A percentile compares a stretch with the other conserved stretches of the same genome.
phyloP scores from a whole-genome alignment of 2,888 invertebrate species.

The Helicoverpa assulta region DNA sequence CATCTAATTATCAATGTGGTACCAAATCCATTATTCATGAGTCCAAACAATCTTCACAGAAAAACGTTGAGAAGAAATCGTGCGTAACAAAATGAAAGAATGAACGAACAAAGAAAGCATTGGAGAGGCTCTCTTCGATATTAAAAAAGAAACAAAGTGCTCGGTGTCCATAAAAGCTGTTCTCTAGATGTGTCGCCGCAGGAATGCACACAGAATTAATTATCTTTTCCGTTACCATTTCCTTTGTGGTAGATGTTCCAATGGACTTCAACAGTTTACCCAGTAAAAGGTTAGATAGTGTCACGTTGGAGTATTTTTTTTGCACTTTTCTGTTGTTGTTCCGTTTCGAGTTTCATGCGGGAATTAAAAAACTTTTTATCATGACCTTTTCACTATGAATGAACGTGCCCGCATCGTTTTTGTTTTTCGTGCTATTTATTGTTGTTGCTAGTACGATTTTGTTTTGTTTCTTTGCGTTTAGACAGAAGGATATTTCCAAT shows the following conservation, averaged over 20 bases:
- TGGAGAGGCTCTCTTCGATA: slow-evolving; percentile 32
- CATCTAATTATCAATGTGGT: slow-evolving; percentile 48
- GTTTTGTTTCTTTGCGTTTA: slow-evolving; percentile 19
- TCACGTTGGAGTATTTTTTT: slow-evolving; percentile 40
- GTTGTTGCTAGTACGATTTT: slow-evolving; percentile 35
- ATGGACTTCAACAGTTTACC: slow-evolving; percentile 58
- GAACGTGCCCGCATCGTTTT: slow-evolving; percentile 47
- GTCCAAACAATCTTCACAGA: slow-evolving; percentile 31
- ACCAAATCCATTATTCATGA: slow-evolving; percentile 49
- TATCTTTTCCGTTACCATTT: slow-evolving; percentile 56
- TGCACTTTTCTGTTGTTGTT: slow-evolving; percentile 33
- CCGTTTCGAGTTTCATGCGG: slow-evolving; percentile 50
- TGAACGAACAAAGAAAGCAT: slow-evolving; percentile 20
- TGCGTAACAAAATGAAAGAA: slow-evolving; percentile 28
- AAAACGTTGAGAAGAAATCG: slow-evolving; percentile 37
- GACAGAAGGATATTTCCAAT: slow-evolving; percentile 8
- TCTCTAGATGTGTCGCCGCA: slow-evolving; percentile 54
- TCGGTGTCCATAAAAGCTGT: slow-evolving; percentile 45
- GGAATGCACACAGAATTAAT: slow-evolving; percentile 60
- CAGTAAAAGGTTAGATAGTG: slow-evolving; percentile 55
- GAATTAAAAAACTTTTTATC: slow-evolving; percentile 64
- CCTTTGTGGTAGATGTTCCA: slow-evolving; percentile 48
- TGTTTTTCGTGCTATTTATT: slow-evolving; percentile 34
- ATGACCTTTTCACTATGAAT: slow-evolving; percentile 54
- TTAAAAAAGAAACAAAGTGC: slow-evolving; percentile 43